phyloP scores from a whole-genome alignment of 2,113 vertebrate genomes.

The Myrmecophaga tridactyla region DNA sequence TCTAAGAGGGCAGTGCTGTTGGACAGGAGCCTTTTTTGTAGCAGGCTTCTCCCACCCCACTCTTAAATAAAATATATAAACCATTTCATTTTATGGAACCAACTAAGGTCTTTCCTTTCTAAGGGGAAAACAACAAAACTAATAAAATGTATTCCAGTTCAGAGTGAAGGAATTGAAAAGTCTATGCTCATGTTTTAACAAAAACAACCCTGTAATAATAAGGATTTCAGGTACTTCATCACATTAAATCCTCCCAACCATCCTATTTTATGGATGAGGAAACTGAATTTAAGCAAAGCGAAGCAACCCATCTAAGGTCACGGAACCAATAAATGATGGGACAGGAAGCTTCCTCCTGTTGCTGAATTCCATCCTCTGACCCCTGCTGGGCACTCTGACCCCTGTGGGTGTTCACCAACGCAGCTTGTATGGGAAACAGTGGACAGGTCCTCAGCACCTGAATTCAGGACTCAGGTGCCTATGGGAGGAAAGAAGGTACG shows the following conservation, averaged over 20 bases:
- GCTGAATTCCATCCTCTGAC: neutral
- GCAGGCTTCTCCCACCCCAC: neutral
- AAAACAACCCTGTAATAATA: neutral
- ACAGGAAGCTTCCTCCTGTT: neutral
- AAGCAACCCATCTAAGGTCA: neutral
- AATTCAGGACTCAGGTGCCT: neutral
- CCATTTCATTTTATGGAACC: slow-evolving; percentile 24
- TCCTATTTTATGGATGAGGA: neutral
- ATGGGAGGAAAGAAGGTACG: neutral
- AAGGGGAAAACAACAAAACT: neutral
- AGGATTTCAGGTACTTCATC: fast-evolving
- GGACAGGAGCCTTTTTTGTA: slow-evolving; percentile 41
- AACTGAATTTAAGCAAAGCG: neutral
- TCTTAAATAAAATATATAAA: slow-evolving; percentile 44
- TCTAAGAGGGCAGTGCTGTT: neutral
- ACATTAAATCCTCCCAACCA: neutral
- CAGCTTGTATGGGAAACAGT: fast-evolving
- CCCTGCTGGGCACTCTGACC: too few species aligned
- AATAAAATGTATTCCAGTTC: neutral
- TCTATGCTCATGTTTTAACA: neutral
- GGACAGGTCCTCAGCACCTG: fast-evolving
- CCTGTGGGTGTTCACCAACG: fast-evolving
- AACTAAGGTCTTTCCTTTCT: slow-evolving; percentile 40
- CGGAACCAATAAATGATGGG: neutral
- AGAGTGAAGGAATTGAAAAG: neutral